phyloP scores from a whole-genome alignment of 2,113 vertebrate species.

The Pimephales promelas region DNA sequence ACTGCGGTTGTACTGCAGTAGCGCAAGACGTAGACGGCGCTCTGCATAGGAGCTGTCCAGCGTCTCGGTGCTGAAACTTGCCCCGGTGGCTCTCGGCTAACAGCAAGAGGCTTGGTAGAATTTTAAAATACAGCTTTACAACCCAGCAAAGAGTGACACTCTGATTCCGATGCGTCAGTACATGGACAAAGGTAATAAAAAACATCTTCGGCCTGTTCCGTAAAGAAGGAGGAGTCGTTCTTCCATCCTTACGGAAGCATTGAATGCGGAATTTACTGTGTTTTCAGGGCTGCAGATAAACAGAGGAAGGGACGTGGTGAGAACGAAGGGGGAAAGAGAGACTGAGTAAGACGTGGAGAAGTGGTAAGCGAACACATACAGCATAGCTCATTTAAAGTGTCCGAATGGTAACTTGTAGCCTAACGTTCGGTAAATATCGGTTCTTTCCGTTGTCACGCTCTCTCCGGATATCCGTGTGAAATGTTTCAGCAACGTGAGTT shows the following conservation, averaged over 20 bases:
- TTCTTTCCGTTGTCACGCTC: constrained; percentile 21
- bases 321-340: constrained; percentile 43
- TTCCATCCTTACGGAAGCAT: constrained; percentile 54
- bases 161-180: constrained; percentile 10
- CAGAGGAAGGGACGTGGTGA: constrained; percentile 44
- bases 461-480: constrained; percentile 4
- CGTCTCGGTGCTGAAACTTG: constrained; percentile 64
- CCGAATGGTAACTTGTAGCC: constrained; percentile 4
- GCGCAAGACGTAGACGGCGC: constrained; percentile 55
- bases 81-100: neutral
- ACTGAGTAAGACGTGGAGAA: constrained; percentile 49
- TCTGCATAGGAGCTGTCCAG: constrained; percentile 70
- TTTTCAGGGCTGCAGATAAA: constrained; percentile 47
- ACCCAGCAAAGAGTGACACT: neutral
- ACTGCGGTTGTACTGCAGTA: constrained; percentile 57
- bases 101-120: neutral
- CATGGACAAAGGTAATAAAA: constrained; percentile 33
- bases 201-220: constrained; percentile 41
- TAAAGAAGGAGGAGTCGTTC: constrained; percentile 51
- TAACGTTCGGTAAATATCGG: constrained; percentile 25
- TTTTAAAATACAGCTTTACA: neutral
- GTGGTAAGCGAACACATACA: constrained; percentile 47
- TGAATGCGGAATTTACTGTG: constrained; percentile 67
- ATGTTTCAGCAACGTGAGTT: constrained; percentile 39
- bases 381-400: neutral